Base-by-base conservation (phyloP, 2,113 vertebrate species). In the Hepsetus odoe region DNA sequence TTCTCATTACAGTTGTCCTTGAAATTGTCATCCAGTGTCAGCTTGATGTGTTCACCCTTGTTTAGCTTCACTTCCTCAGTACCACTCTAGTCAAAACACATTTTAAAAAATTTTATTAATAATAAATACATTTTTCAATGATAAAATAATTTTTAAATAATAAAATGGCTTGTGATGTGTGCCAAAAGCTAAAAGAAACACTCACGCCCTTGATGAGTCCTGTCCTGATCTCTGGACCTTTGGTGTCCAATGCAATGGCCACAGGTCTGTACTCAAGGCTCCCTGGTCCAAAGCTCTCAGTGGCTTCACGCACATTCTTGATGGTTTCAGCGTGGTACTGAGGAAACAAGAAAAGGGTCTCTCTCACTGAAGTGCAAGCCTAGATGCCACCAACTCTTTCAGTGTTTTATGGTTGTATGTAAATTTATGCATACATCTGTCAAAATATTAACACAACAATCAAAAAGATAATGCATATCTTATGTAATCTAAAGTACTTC, bases 181-280 rank as follows among this genome's bases (percentile, higher is more conserved):
- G 22, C 20, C 38, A 13, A 64, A 1, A 22, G 61, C 11, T 62
- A 69, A 53, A 59, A 16, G 10, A 33, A 28, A 13, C 74, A 90
- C 96, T 95, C 87, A 99, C 97, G 59, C 98, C 98, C 83, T 97
- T 98, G 91, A 99, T 98, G 56, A 99, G 96, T 80, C 98, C 98
- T 10, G 97, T 99, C 82, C 98, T 91, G 89, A 99, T 98, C 93
- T 98, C 96, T 53, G 98, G 98, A 87, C 98, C 98, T 89, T 99
- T 99, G 33, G 98, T 99, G 89, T 99, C 98, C 90, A 99, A 90
- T 79, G 97, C 98, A 75, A 99, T 93, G 69, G 96, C 97, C 66
- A 99, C 91, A 1, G 98, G 97, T 88, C 95, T 94, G 91, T 98
- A 99, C 10, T 93, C 91, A 35, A 94, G 91, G 44, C 94, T 94